Base-by-base conservation (phyloP, 2,113 vertebrate genomes). In the Oophaga pumilio region DNA sequence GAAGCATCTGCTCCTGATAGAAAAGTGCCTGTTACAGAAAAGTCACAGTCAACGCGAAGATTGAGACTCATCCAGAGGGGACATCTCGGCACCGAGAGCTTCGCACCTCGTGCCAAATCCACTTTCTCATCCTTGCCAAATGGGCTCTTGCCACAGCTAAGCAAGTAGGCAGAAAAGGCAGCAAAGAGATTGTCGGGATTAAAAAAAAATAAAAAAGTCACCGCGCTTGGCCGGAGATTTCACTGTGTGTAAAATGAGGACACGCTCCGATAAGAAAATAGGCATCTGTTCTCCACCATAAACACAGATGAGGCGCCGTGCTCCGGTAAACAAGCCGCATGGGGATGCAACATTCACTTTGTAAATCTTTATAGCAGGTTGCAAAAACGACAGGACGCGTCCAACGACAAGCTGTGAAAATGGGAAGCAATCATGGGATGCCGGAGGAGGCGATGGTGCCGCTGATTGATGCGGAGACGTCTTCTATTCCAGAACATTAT, bases 241-340 rank as follows among this genome's bases (percentile, higher is more conserved):
- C 57, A 73, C 50, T 43, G 82, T 59, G 66, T 69, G 28, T 73
- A 85, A 76, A 56, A 69, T 28, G 82, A 84, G 24, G 69, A 85
- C 68, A 84, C 28, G 52, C 83, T 57, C 43, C n/a, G n/a, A 50
- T 84, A 56, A 24, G 26, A 85, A 76, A 74, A 69, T 20, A 85
- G 69, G 71, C 83, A 76, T 33, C 83, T 85, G 83, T 78, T 52
- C 79, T 69, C 76, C 62, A 8, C 53, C 33, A 87, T 81, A 73
- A 78, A 53, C 79, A 81, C 62, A 69, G 64, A 87, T 80, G 79
- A 71, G 20, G 24, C 68, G 13, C 60, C 17, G 8, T 10, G 69
- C 85, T 79, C 43, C 17, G 24, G 24, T 86, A 26, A 43, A 28
- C 85, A 10, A 24, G 57, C 76, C 26, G 18, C 62, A 59, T 68